A percentile compares a stretch with the other conserved stretches of the same genome.
These are phyloP conservation scores for Symphodus melops DNA, from an alignment of 2,113 vertebrate species.

Conservation along the genomic window DNA sequence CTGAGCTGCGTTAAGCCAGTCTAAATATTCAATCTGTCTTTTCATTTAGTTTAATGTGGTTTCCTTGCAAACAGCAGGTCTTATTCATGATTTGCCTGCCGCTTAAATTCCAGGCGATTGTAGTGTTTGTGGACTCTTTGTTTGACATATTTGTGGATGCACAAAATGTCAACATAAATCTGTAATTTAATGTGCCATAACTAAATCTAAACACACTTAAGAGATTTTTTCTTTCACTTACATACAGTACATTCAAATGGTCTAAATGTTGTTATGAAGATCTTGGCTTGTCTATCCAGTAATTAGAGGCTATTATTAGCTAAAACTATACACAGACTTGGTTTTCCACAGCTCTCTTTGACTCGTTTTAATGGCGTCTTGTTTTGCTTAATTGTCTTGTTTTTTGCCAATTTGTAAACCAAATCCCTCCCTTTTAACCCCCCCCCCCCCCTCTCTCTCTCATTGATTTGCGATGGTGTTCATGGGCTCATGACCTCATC, in stretches of 20 bases:
- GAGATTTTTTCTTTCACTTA: background rate
- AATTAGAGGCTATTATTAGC: background rate
- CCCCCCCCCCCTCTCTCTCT: no score
- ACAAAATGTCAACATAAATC: background rate
- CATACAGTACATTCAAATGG: background rate
- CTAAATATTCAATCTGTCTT: slow-evolving; percentile 6
- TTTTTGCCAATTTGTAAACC: background rate
- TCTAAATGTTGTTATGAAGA: background rate
- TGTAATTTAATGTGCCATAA: background rate
- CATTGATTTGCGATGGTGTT: background rate
- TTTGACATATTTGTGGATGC: background rate
- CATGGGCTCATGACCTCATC: no score
- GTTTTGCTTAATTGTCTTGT: background rate
- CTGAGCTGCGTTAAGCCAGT: background rate
- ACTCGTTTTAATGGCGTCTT: background rate
- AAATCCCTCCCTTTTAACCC: background rate
- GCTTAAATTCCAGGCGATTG: background rate
- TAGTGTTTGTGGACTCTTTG: background rate
- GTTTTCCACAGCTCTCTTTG: background rate
- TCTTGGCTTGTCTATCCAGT: background rate
- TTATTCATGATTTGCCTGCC: background rate
- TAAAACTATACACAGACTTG: background rate
- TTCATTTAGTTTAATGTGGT: slow-evolving; percentile 1
- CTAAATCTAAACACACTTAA: background rate
- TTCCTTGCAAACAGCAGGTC: background rate